Percentiles rank a stretch among this genome's conserved stretches.
Evolutionary conservation across 2,113 vertebrate species (phyloP).

Genomic region (Brachirus orientalis): DNA sequence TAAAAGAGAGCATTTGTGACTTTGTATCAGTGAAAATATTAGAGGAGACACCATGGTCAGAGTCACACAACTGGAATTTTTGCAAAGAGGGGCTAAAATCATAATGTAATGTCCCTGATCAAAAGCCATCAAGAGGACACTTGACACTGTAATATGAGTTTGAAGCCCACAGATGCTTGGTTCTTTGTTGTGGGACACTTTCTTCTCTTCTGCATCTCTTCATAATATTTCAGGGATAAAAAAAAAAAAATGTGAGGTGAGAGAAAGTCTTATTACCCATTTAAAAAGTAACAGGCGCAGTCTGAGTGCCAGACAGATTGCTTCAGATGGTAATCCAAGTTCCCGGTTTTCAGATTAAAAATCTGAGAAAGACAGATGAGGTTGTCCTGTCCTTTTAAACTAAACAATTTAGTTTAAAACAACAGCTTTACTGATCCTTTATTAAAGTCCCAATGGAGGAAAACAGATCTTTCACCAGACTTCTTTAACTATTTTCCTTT

Average conservation of each 20-base stretch:
- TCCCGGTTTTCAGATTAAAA: constrained; percentile 34
- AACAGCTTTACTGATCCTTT: constrained; percentile 29
- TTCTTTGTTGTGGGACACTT: constrained; percentile 37
- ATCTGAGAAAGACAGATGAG: constrained; percentile 25
- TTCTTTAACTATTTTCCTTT: not conserved
- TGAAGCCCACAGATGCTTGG: constrained; percentile 18
- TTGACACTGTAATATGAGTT: constrained; percentile 57
- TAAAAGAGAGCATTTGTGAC: constrained; percentile 2
- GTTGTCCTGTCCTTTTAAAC: too few relatives aligned
- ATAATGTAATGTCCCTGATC: constrained; percentile 43
- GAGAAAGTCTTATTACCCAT: too few relatives aligned
- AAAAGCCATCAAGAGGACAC: constrained; percentile 55
- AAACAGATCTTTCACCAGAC: constrained; percentile 34
- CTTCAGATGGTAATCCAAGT: constrained; percentile 31
- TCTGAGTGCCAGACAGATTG: constrained; percentile 24
- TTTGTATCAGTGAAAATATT: constrained; percentile 41
- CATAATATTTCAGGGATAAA: constrained; percentile 7
- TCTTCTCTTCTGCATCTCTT: constrained; percentile 24
- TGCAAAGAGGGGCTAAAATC: constrained; percentile 30
- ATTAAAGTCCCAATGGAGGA: constrained; percentile 25
- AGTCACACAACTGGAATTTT: constrained; percentile 69
- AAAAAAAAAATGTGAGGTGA: not conserved
- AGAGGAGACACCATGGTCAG: constrained; percentile 50
- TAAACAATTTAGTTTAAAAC: constrained; percentile 12
- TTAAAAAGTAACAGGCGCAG: constrained; percentile 17